Percentiles rank a stretch among this genome's conserved stretches.
These are phyloP conservation scores for Prionailurus viverrinus DNA, from an alignment of 2,113 vertebrate species.

Conservation along the genomic window DNA sequence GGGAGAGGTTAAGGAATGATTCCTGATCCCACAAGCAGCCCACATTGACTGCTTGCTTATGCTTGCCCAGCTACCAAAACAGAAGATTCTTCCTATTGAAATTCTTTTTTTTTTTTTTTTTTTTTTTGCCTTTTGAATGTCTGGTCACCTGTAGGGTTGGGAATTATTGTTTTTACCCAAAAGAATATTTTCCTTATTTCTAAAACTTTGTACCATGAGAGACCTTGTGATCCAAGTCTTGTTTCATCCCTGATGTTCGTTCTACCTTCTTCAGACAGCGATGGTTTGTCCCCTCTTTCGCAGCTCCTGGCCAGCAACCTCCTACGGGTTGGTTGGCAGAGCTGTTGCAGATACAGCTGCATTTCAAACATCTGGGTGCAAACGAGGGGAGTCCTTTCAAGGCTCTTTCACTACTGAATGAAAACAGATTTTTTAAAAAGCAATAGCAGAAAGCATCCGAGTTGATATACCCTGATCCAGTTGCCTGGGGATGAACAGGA, in stretches of 20 bases:
- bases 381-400: not conserved
- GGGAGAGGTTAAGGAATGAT: not conserved
- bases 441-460: conserved; percentile 47
- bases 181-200: not conserved
- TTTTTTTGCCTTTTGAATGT: not conserved
- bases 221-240: not conserved
- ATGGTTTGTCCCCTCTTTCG: not conserved
- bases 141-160: not conserved
- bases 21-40: not conserved
- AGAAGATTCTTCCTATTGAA: not conserved
- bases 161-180: not conserved
- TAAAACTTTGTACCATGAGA: not conserved
- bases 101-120: not conserved
- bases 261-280: not conserved
- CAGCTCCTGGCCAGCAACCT: not conserved
- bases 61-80: not conserved
- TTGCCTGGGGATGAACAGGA: conserved; percentile 2
- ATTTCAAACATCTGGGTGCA: not conserved
- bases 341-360: fast-evolving
- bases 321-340: not conserved
- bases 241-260: not conserved
- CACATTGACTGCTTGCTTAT: not conserved
- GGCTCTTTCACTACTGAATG: not conserved
- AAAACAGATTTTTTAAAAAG: conserved; percentile 52
- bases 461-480: not conserved